Base-by-base conservation (phyloP, 2,888 invertebrate genomes). In the Helleia helle region DNA sequence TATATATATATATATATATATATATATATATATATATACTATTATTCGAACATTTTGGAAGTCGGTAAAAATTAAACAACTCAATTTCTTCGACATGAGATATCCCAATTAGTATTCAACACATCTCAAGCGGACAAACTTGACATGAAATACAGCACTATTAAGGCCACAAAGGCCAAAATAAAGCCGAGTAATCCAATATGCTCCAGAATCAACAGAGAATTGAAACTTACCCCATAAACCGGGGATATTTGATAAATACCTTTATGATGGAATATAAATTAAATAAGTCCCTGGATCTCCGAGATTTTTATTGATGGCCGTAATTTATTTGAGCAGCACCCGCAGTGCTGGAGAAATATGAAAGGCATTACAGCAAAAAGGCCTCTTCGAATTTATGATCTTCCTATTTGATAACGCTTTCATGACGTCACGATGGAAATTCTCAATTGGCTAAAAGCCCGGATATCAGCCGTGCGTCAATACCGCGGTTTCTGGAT, bases 311-410 rank as follows among this genome's bases (percentile, higher is more conserved):
- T 83, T 84, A 83, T 83, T 80, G 83, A 84, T 81, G 76, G 73
- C 62, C 58, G 73, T 80, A 83, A 83, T 83, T 83, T 80, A 80
- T 81, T 81, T 80, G 74, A 80, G 72, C 80, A 74, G 75, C 71
- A 63, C 77, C 77, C 81, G 72, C 77, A 79, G 75, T 73, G 74
- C 68, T 63, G 65, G 67, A 77, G 77, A 80, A 81, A 81, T 83
- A 83, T 83, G 80, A 81, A 81, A 79, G 81, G 73, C 77, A 83
- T 83, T 81, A 83, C 71, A 71, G 72, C 71, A 71, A 77, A 79
- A 83, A 80, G 77, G 76, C 79, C 80, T 74, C 72, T 72, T 62
- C 63, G 58, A 79, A 83, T 83, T 81, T 80, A 83, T 81, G 83
- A 76, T 76, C 65, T 65, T 68, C 62, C 63, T 72, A 76, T 76